These are phyloP conservation scores for Cardinalis cardinalis DNA, from an alignment of 2,113 vertebrate species.

Conservation along the genomic window DNA sequence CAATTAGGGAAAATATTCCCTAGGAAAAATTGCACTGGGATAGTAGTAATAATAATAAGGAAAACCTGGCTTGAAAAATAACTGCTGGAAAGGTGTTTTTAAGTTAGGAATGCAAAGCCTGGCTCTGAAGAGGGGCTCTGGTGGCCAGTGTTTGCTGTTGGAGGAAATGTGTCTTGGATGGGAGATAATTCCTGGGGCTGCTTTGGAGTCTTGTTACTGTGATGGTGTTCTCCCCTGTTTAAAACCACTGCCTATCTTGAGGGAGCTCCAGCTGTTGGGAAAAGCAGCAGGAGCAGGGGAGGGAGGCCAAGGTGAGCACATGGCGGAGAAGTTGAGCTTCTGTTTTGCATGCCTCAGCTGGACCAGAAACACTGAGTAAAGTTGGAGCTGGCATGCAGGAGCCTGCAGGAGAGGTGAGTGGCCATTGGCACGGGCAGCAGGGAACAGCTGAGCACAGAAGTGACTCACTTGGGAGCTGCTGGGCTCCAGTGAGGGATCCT, in stretches of 20 bases:
- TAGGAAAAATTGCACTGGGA: background rate
- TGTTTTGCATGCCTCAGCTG: fast-evolving
- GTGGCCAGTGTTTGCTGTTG: background rate
- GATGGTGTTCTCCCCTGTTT: background rate
- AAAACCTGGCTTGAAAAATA: background rate
- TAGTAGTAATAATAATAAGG: background rate
- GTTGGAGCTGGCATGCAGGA: background rate
- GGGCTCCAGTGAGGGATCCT: background rate
- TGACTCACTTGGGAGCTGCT: background rate
- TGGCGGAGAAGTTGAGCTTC: background rate
- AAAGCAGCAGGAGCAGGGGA: background rate
- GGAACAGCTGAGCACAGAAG: background rate
- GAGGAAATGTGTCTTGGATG: background rate
- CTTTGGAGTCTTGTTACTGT: fast-evolving
- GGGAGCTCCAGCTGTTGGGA: background rate
- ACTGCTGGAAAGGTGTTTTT: background rate
- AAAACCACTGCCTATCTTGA: background rate
- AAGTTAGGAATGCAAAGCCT: background rate
- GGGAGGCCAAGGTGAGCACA: background rate
- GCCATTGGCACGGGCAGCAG: background rate
- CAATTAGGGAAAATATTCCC: background rate
- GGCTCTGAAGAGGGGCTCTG: background rate
- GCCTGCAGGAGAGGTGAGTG: background rate
- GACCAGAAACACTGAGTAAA: background rate
- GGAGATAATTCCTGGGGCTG: fast-evolving